These are phyloP conservation scores for Alectura lathami DNA, from an alignment of 2,113 vertebrate species.

Conservation along the genomic window DNA sequence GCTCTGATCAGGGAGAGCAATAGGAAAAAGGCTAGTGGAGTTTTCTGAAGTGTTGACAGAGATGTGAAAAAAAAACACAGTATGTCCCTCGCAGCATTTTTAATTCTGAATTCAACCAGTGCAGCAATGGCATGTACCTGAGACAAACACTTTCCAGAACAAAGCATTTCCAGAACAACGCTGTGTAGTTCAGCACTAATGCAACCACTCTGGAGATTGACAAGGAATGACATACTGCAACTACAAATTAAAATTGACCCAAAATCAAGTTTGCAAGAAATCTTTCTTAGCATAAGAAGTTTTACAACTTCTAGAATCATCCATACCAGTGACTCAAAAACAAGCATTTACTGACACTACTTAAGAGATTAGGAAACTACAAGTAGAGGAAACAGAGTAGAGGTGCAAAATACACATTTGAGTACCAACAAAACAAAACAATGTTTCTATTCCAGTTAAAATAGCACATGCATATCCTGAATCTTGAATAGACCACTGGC, in stretches of 20 bases:
- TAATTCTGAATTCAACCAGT: slow-evolving; percentile 25
- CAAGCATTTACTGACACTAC: background rate
- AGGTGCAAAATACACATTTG: background rate
- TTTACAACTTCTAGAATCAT: background rate
- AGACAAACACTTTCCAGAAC: background rate
- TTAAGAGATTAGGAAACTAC: background rate
- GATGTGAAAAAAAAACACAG: slow-evolving; percentile 58
- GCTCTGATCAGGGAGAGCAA: slow-evolving; percentile 63
- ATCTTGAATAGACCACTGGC: background rate
- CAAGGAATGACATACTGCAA: background rate
- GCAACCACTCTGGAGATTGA: background rate
- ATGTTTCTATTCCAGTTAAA: background rate
- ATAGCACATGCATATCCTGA: background rate
- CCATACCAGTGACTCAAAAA: background rate
- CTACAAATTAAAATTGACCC: background rate
- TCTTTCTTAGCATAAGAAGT: background rate
- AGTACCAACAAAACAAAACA: background rate
- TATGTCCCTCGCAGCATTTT: background rate
- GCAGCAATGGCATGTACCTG: background rate
- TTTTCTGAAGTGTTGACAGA: slow-evolving; percentile 54
- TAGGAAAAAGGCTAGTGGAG: slow-evolving; percentile 58
- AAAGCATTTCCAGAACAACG: background rate
- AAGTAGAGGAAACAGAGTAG: background rate
- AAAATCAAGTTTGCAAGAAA: background rate
- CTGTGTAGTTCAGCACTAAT: background rate